Conservation (phyloP, 2,888 invertebrate genomes). For the Phortica okadai region DNA sequence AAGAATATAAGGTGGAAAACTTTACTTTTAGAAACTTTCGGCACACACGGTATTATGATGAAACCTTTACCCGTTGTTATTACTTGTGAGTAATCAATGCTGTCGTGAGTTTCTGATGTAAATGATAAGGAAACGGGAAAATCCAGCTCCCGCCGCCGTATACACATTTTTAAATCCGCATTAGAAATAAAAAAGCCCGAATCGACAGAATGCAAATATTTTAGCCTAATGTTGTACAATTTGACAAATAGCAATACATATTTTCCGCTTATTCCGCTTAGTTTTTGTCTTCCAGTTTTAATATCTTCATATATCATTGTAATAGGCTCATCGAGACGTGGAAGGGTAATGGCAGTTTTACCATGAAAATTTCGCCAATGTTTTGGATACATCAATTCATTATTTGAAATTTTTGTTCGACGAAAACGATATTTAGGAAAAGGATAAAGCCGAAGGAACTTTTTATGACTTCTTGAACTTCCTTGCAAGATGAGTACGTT, state of each 20-base stretch:
- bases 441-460: not conserved
- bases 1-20: not conserved
- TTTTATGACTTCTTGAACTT: too few relatives aligned
- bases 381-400: too few relatives aligned
- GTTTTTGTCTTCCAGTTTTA: not conserved
- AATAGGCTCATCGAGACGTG: not conserved
- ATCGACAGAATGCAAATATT: not conserved
- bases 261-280: not conserved
- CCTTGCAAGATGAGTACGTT: not conserved
- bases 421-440: not conserved
- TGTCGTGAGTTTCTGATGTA: not conserved
- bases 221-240: not conserved
- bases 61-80: not conserved
- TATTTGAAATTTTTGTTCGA: not conserved
- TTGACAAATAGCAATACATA: not conserved
- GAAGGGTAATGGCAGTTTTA: too few relatives aligned
- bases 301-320: not conserved
- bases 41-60: not conserved
- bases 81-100: not conserved
- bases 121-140: not conserved
- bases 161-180: not conserved
- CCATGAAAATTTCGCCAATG: too few relatives aligned
- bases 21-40: not conserved
- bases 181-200: not conserved
- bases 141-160: not conserved